phyloP scores from a whole-genome alignment of 2,888 invertebrate genomes.

The Pseudococcus longispinus region DNA sequence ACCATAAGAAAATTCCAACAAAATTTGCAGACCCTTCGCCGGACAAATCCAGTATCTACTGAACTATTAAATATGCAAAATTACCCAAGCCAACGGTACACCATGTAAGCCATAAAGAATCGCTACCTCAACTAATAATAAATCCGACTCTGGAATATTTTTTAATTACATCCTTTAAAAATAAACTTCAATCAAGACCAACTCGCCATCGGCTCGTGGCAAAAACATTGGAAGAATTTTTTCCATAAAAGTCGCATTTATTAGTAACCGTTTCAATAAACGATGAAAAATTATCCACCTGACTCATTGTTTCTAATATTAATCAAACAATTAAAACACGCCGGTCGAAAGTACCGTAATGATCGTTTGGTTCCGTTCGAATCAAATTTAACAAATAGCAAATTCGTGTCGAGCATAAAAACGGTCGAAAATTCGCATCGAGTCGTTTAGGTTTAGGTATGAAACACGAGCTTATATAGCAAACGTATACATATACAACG shows the following conservation, averaged over 20 bases:
- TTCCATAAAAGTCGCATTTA: neutral
- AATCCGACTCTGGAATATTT: neutral
- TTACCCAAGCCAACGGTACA: neutral
- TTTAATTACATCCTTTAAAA: neutral
- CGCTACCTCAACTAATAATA: neutral
- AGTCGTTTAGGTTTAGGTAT: neutral
- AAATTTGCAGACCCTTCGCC: neutral
- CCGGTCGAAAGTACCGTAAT: neutral
- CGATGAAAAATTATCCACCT: neutral
- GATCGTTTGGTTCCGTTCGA: neutral
- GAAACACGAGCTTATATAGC: neutral
- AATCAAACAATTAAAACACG: neutral
- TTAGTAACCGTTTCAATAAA: neutral
- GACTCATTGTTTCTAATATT: neutral
- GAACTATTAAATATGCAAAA: neutral
- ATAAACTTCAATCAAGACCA: neutral
- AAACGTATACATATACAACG: neutral
- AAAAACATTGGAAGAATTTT: neutral
- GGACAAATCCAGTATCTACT: neutral
- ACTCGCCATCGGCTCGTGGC: neutral
- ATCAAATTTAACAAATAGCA: neutral
- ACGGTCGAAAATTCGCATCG: neutral
- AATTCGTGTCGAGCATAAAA: conserved; percentile 19
- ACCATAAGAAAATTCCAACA: neutral
- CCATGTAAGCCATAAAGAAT: neutral